Evolutionary conservation across 2,888 invertebrate genomes (phyloP).

Genomic region (Tribolium freemani): DNA sequence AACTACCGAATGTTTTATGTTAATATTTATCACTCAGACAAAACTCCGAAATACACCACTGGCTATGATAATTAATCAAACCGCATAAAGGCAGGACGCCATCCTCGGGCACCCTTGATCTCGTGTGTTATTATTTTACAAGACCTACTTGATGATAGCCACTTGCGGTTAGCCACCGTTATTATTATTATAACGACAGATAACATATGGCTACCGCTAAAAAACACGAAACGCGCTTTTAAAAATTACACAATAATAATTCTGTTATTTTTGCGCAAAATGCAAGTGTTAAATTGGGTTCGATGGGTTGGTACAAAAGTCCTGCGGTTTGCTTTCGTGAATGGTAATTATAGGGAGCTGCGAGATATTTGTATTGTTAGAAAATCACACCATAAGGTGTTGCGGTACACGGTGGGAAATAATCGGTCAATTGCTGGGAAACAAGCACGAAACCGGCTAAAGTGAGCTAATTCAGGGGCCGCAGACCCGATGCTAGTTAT

Average conservation of each 20-base stretch:
- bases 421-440: constrained; percentile 23
- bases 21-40: too few species aligned
- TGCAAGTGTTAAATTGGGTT: constrained; percentile 25
- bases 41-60: too few species aligned
- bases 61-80: not conserved
- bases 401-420: constrained; percentile 14
- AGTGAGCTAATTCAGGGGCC: not conserved
- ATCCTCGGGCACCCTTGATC: constrained; percentile 26
- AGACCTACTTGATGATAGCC: constrained; percentile 34
- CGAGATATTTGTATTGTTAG: constrained; percentile 33
- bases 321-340: constrained; percentile 13
- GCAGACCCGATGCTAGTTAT: not conserved
- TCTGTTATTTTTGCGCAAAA: constrained; percentile 39
- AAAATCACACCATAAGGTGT: constrained; percentile 38
- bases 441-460: not conserved
- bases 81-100: constrained; percentile 17
- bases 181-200: constrained; percentile 37
- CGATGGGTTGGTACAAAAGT: constrained; percentile 15
- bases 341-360: constrained; percentile 22
- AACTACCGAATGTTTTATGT: too few species aligned
- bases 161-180: constrained; percentile 41
- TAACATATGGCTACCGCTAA: constrained; percentile 40
- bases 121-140: constrained; percentile 18
- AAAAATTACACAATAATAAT: constrained; percentile 30
- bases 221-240: constrained; percentile 18